Conservation (phyloP, 2,113 vertebrate genomes). For the Garra rufa region DNA sequence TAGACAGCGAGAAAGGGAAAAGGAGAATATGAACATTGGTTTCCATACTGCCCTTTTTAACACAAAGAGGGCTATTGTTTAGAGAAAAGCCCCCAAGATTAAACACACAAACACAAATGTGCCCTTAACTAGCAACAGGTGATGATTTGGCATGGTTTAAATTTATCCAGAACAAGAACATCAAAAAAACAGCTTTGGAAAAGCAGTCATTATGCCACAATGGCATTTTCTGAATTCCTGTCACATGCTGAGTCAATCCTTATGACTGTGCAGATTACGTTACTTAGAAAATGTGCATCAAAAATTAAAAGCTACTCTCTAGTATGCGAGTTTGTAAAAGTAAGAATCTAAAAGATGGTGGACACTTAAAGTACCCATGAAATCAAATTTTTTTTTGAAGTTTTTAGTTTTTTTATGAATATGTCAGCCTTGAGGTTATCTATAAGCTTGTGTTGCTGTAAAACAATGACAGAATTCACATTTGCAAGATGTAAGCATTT, state of each 20-base stretch:
- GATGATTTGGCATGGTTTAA: neutral
- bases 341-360: neutral
- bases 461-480: too few relatives aligned
- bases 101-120: constrained; percentile 12
- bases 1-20: neutral
- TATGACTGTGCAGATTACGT: neutral
- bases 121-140: neutral
- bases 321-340: neutral
- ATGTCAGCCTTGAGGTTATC: too few relatives aligned
- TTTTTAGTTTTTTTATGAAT: too few relatives aligned
- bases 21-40: neutral
- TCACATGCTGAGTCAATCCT: neutral
- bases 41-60: constrained; percentile 20
- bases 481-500: too few relatives aligned
- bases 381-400: too few relatives aligned
- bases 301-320: neutral
- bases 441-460: too few relatives aligned
- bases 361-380: too few relatives aligned
- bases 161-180: neutral
- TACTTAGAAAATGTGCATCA: neutral
- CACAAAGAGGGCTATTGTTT: constrained; percentile 62
- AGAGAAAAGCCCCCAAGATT: constrained; percentile 30
- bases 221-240: neutral
- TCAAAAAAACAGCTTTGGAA: neutral
- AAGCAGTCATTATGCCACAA: neutral